Percentiles rank a stretch among this genome's conserved stretches.
Conservation (phyloP, 2,888 invertebrate species). For the Carterocephalus palaemon region DNA sequence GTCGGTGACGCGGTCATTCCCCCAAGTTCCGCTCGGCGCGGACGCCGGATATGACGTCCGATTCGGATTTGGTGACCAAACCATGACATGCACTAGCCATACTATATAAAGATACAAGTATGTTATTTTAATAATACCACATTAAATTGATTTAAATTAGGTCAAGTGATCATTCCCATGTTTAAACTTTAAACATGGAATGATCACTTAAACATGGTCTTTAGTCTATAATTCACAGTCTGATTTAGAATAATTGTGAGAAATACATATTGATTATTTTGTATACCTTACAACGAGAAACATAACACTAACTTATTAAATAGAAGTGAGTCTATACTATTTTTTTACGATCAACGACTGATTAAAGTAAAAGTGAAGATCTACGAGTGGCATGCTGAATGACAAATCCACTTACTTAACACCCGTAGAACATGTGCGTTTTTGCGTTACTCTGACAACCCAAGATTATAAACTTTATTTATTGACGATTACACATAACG, state of each 20-base stretch:
- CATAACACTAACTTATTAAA: too few species aligned
- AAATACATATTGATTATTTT: too few species aligned
- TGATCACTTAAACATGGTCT: too few species aligned
- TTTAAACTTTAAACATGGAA: too few species aligned
- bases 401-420: background rate
- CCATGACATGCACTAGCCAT: conserved; percentile 12
- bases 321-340: too few species aligned
- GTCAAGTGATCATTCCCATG: too few species aligned
- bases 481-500: conserved; percentile 21
- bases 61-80: conserved; percentile 30
- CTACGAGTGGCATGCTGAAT: conserved; percentile 9
- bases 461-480: conserved; percentile 18
- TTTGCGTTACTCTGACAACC: conserved; percentile 3
- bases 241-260: too few species aligned
- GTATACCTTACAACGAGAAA: too few species aligned
- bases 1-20: conserved; percentile 35
- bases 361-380: background rate
- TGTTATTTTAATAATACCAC: too few species aligned
- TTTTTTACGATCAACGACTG: background rate
- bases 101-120: too few species aligned
- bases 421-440: conserved; percentile 1
- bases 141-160: too few species aligned
- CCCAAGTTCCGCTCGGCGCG: conserved; percentile 34
- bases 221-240: too few species aligned
- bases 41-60: conserved; percentile 34